Conservation (phyloP, 2,797 vertebrate genomes). For the Ceyx erithaca region DNA sequence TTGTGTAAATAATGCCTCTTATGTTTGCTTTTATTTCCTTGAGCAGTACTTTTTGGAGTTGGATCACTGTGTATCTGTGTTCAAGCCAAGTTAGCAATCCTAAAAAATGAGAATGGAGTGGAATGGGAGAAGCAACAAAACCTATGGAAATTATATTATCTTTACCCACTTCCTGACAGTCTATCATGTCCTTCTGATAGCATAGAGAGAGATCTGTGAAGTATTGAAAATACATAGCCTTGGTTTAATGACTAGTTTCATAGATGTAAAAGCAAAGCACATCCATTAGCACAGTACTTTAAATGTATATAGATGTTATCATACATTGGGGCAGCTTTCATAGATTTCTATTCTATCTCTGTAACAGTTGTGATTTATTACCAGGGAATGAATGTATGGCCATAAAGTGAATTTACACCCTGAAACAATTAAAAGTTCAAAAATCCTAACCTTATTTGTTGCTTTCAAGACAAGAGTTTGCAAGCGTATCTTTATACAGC, state of each 20-base stretch:
- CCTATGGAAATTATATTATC: neutral
- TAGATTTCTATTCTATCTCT: neutral
- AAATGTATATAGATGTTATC: neutral
- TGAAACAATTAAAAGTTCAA: neutral
- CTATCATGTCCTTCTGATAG: neutral
- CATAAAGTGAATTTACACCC: neutral
- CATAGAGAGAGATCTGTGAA: neutral
- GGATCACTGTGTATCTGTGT: neutral
- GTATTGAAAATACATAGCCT: neutral
- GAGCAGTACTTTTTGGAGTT: neutral
- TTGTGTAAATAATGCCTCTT: neutral
- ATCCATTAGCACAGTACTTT: neutral
- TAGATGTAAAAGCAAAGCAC: neutral
- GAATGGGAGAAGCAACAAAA: neutral
- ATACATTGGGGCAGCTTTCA: neutral
- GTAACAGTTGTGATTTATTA: neutral
- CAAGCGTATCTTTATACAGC: neutral
- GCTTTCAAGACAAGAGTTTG: neutral
- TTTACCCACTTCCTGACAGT: neutral
- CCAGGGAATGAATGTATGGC: neutral
- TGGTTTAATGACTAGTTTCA: neutral
- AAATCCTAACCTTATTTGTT: neutral
- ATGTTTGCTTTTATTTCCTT: neutral
- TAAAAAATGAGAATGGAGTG: neutral
- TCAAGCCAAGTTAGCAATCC: neutral